Conservation (phyloP, 2,113 vertebrate genomes). For the Eclectus roratus region DNA sequence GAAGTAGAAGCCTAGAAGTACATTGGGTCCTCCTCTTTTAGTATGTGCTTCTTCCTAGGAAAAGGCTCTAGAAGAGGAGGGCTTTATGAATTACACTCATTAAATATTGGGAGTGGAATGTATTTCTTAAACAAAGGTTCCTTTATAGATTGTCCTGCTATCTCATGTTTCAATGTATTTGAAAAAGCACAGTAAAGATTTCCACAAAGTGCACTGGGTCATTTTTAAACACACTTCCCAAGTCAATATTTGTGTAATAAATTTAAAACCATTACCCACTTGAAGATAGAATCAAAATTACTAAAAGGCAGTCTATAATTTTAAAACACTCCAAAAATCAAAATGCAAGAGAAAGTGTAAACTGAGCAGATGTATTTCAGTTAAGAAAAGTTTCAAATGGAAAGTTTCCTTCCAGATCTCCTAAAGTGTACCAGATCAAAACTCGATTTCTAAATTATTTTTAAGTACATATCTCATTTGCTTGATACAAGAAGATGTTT, state of each 20-base stretch:
- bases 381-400: neutral
- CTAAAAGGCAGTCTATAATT: neutral
- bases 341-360: neutral
- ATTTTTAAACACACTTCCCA: neutral
- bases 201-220: neutral
- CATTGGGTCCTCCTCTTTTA: neutral
- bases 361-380: neutral
- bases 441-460: neutral
- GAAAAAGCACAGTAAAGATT: slow-evolving; percentile 16
- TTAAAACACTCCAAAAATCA: neutral
- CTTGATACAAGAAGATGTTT: neutral
- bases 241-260: slow-evolving; percentile 4
- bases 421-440: neutral
- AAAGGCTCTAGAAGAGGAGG: neutral
- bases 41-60: neutral
- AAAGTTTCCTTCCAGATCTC: neutral
- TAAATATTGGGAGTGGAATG: neutral
- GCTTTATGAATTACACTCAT: neutral
- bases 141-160: neutral
- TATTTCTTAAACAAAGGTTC: slow-evolving; percentile 12
- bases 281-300: neutral
- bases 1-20: neutral
- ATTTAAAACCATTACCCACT: neutral
- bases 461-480: neutral
- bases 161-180: neutral